Evolutionary conservation across 2,113 vertebrate species (phyloP).

Genomic region (Perca flavescens): DNA sequence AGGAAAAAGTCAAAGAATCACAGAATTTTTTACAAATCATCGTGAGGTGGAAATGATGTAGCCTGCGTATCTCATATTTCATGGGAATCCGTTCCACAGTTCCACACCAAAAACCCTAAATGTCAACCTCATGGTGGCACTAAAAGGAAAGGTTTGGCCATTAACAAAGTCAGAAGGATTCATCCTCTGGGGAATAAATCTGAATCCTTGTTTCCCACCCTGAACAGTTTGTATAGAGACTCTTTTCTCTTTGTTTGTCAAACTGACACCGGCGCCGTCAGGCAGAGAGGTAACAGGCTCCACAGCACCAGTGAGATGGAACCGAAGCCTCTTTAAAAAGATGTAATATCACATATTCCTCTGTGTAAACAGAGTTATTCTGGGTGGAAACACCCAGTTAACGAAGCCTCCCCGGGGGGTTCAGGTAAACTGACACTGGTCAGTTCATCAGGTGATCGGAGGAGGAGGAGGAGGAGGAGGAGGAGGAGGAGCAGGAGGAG

Average conservation of each 20-base stretch:
- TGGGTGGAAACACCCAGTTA: constrained; percentile 25
- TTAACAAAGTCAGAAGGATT: neutral
- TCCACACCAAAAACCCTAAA: too few species aligned
- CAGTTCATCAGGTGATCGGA: constrained; percentile 9
- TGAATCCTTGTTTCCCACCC: too few species aligned
- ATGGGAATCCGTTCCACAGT: too few species aligned
- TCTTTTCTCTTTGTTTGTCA: neutral
- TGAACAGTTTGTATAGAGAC: neutral
- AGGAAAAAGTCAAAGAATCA: too few species aligned
- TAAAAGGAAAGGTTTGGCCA: too few species aligned
- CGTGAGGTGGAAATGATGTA: too few species aligned
- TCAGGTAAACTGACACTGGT: constrained; percentile 23
- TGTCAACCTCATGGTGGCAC: too few species aligned
- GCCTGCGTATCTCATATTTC: too few species aligned
- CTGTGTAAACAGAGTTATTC: neutral
- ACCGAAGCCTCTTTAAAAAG: neutral
- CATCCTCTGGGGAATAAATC: neutral
- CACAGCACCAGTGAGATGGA: neutral
- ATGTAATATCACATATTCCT: neutral
- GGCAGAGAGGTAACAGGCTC: too few species aligned
- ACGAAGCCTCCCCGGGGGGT: neutral
- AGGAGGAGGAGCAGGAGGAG: neutral
- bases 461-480: neutral
- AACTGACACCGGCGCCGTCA: neutral
- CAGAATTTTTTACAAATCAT: too few species aligned